A percentile compares a stretch with the other conserved stretches of the same genome.
Conservation (phyloP, 2,888 invertebrate species). For the Eupeodes luniger region DNA sequence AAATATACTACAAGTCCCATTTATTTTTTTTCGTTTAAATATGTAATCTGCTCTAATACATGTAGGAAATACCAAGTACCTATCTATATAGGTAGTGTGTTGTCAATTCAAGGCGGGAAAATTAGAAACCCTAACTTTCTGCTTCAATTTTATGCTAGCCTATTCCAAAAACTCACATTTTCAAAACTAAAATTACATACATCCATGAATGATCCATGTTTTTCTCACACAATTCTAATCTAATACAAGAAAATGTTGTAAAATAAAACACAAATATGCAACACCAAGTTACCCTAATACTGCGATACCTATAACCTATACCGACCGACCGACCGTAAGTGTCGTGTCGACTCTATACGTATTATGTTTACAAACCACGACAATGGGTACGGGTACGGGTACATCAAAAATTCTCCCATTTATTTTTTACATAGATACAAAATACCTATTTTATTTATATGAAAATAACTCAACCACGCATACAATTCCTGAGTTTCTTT, state of each 20-base stretch:
- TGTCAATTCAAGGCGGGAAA: too few relatives aligned
- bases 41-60: too few relatives aligned
- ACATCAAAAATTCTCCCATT: slow-evolving; percentile 46
- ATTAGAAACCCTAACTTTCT: not conserved
- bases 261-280: slow-evolving; percentile 3
- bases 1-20: too few relatives aligned
- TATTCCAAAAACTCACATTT: slow-evolving; percentile 71
- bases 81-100: too few relatives aligned
- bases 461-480: slow-evolving; percentile 65
- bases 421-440: slow-evolving; percentile 42
- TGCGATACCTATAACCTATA: too few relatives aligned
- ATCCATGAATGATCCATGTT: slow-evolving; percentile 7
- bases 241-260: not conserved
- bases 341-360: not conserved
- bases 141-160: slow-evolving; percentile 50
- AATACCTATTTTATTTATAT: slow-evolving; percentile 45
- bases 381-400: too few relatives aligned
- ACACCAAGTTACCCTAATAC: slow-evolving; percentile 28
- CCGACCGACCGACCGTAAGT: too few relatives aligned
- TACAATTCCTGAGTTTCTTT: slow-evolving; percentile 55
- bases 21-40: too few relatives aligned
- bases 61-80: too few relatives aligned
- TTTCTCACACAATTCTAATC: slow-evolving; percentile 3
- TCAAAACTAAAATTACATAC: slow-evolving; percentile 46
- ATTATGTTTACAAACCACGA: not conserved